Percentiles rank a stretch among this genome's conserved stretches.
Evolutionary conservation across 2,888 invertebrate genomes (phyloP).

Genomic region (Parnassius glacialis): DNA sequence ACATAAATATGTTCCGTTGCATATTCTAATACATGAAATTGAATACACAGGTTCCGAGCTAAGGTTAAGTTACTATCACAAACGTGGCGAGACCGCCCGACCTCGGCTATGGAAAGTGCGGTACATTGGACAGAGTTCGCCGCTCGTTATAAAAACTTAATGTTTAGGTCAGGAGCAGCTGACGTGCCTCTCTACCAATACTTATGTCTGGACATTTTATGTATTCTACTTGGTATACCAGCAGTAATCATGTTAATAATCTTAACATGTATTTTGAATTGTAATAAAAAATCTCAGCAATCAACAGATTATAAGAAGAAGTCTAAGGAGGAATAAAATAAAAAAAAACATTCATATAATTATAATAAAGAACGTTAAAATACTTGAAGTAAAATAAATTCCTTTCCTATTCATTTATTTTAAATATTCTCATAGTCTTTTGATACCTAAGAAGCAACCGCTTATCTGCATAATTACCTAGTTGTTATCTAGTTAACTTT

Average conservation of each 20-base stretch:
- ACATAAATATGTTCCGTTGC: too few relatives aligned
- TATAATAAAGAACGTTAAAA: too few relatives aligned
- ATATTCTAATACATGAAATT: constrained; percentile 4
- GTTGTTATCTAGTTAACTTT: too few relatives aligned
- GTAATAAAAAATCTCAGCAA: constrained; percentile 5
- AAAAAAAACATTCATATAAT: too few relatives aligned
- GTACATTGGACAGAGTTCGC: constrained; percentile 82
- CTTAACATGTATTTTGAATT: constrained; percentile 2
- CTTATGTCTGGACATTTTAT: constrained; percentile 55
- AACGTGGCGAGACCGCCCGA: constrained; percentile 74
- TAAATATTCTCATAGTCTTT: too few relatives aligned
- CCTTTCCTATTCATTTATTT: too few relatives aligned
- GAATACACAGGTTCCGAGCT: constrained; percentile 51
- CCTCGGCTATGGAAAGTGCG: constrained; percentile 73
- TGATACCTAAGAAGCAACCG: too few relatives aligned
- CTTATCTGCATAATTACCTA: too few relatives aligned
- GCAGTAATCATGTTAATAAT: constrained; percentile 3
- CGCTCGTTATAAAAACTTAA: constrained; percentile 63
- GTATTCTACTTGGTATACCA: constrained; percentile 18
- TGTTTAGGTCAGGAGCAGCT: constrained; percentile 55
- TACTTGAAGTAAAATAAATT: too few relatives aligned
- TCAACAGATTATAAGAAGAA: background rate
- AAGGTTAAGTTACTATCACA: constrained; percentile 65
- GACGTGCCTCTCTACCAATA: constrained; percentile 62
- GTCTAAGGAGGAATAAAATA: constrained; percentile 16